Evolutionary conservation across 1,140 invertebrate species (phyloP), one percentile per base, ranked within the genome.

Genomic region (Panagrolaimus sp.): DNA sequence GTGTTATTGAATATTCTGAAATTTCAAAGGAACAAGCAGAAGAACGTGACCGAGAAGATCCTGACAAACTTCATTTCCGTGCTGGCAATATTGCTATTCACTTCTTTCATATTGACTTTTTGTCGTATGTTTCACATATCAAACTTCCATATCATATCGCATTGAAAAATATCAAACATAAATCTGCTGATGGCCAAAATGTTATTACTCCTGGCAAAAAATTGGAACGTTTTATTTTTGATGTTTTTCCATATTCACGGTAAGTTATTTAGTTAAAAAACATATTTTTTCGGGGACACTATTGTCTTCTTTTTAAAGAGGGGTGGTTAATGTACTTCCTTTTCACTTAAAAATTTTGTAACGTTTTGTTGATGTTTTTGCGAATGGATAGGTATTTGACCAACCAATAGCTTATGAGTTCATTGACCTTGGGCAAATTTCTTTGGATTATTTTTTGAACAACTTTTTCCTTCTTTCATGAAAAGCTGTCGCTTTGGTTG

Each of bases 221-320:
- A 87, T 91, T 98, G 83, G 96, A 99, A 79, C 98, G 98, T 85
- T 99, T 99, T 84, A 90, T 98, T 1, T 99, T 99, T 83, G 96
- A 99, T 86, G 94, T 97, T 0, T 98, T 99, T 83, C 90, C 91
- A 78, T 95, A 93, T 84, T 88, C 93, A 0, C 88, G 90, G 84
- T 88, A 84, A 84, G 86, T 84, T 69, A 69, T 43, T 62, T 63
- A 55, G 1, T n/a, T 24, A 28, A 32, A 8, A 17, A 1, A 17
- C 17, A 15, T 47, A 21, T 43, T 73, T 58, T n/a, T 72, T 14
- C 8, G 8, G 28, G 12, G 44, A 38, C 3, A 38, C 32, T 38
- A 38, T 38, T 38, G 32, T 38, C n/a, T n/a, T 38, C 2, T 7
- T 38, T 38, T 38, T 38, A 38, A 38, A 4, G 32, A 38, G 32